Conservation (phyloP, 2,888 invertebrate species). For the Xiphydria camelus region DNA sequence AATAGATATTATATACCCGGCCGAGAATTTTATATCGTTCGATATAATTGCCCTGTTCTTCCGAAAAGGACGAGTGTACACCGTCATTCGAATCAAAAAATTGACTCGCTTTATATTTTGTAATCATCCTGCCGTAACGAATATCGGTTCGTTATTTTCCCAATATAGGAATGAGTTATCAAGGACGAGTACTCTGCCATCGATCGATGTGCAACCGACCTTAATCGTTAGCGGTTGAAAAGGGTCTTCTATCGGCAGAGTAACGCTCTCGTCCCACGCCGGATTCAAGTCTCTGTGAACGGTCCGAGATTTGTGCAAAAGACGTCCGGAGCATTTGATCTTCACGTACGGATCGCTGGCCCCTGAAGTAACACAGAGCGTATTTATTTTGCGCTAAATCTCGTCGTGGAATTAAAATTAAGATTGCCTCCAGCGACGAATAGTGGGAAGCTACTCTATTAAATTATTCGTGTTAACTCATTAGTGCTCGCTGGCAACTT, state of each 20-base stretch:
- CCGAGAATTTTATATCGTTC: conserved; percentile 4
- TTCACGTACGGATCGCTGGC: conserved; percentile 98
- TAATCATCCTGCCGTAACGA: conserved; percentile 1
- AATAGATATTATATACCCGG: not conserved
- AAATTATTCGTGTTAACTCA: too few relatives aligned
- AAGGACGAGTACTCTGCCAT: too few relatives aligned
- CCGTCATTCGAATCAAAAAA: too few relatives aligned
- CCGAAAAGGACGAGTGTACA: too few relatives aligned
- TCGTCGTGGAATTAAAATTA: too few relatives aligned
- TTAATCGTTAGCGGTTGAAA: conserved; percentile 84
- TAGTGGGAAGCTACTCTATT: too few relatives aligned
- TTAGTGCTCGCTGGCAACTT: too few relatives aligned
- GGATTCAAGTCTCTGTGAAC: conserved; percentile 95
- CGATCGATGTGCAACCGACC: too few relatives aligned
- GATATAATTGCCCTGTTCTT: not conserved
- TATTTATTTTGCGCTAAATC: too few relatives aligned
- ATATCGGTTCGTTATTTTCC: too few relatives aligned
- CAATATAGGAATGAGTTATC: conserved; percentile 48
- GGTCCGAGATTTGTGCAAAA: conserved; percentile 92
- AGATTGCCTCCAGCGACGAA: too few relatives aligned
- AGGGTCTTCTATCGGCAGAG: conserved; percentile 88
- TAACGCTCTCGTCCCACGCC: conserved; percentile 97
- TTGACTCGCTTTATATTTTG: not conserved
- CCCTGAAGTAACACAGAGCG: conserved; percentile 76
- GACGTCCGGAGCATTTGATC: conserved; percentile 84